Evolutionary conservation across 2,113 vertebrate genomes (phyloP).

Genomic region (Vanacampus margaritifer): DNA sequence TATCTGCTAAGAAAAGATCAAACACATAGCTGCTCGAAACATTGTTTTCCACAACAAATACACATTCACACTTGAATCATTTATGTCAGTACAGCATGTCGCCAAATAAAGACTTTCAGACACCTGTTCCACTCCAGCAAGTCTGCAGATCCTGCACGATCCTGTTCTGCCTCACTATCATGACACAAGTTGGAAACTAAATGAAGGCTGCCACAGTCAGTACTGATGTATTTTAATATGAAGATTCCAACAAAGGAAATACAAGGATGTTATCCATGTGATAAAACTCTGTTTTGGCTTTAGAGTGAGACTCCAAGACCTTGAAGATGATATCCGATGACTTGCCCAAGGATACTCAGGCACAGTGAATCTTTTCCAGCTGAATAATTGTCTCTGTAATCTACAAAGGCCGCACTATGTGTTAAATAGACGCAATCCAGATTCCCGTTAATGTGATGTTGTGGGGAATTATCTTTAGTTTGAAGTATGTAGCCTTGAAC

Average conservation of each 20-base stretch:
- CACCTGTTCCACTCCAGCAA: conserved; percentile 25
- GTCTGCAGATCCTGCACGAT: not conserved
- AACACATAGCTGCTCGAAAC: conserved; percentile 46
- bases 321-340: conserved; percentile 12
- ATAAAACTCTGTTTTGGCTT: conserved; percentile 13
- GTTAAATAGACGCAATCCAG: conserved; percentile 16
- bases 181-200: not conserved
- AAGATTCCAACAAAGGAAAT: not conserved
- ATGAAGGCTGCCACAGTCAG: not conserved
- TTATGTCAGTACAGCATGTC: not conserved
- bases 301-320: not conserved
- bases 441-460: conserved; percentile 1
- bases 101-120: conserved; percentile 8
- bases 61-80: conserved; percentile 9
- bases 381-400: conserved; percentile 19
- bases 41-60: conserved; percentile 26
- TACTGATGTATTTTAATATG: not conserved
- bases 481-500: conserved; percentile 25
- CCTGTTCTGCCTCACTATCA: not conserved
- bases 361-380: conserved; percentile 14
- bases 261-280: not conserved
- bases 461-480: conserved; percentile 9
- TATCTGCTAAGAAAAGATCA: conserved; percentile 32
- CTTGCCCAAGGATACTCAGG: conserved; percentile 25
- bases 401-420: conserved; percentile 19